Evolutionary conservation across 2,888 invertebrate genomes (phyloP).

Genomic region (Copidosoma aretas): DNA sequence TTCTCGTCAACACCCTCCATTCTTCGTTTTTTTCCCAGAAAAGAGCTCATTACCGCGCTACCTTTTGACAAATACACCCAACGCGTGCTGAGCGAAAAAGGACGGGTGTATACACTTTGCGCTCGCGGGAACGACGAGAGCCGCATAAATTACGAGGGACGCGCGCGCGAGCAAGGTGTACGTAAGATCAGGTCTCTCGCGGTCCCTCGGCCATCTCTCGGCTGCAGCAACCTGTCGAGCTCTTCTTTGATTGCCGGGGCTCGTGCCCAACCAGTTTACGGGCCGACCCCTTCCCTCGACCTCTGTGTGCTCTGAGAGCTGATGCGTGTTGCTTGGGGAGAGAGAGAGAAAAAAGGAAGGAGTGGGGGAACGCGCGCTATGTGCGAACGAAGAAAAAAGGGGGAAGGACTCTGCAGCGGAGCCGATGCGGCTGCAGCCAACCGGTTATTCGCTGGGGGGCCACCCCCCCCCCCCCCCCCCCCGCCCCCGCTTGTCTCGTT

Average conservation of each 20-base stretch:
- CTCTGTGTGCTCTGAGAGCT: not conserved
- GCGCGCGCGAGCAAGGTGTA: not conserved
- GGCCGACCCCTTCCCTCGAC: slow-evolving; percentile 41
- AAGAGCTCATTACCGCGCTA: too few species aligned
- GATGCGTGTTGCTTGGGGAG: too few species aligned
- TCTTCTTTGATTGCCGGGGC: slow-evolving; percentile 40
- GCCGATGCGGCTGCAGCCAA: slow-evolving; percentile 47
- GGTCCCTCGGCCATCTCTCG: not conserved
- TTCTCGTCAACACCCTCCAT: too few species aligned
- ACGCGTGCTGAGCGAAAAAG: too few species aligned
- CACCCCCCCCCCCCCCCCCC: not conserved
- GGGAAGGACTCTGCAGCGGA: slow-evolving; percentile 39
- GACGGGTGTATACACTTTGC: slow-evolving; percentile 18
- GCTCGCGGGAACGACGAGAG: not conserved
- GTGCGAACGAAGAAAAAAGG: slow-evolving; percentile 20
- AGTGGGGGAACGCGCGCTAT: not conserved
- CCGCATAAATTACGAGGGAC: slow-evolving; percentile 33
- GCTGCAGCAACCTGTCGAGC: slow-evolving; percentile 50
- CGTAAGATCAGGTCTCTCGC: too few species aligned
- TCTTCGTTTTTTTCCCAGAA: too few species aligned
- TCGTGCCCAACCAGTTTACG: slow-evolving; percentile 40
- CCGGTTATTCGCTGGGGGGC: slow-evolving; percentile 44
- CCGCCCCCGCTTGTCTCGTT: too few species aligned
- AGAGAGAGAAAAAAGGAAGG: not conserved
- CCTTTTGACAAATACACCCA: too few species aligned